These are phyloP conservation scores for Holcopasites calliopsidis DNA, from an alignment of 1,140 invertebrate species.

Conservation along the genomic window DNA sequence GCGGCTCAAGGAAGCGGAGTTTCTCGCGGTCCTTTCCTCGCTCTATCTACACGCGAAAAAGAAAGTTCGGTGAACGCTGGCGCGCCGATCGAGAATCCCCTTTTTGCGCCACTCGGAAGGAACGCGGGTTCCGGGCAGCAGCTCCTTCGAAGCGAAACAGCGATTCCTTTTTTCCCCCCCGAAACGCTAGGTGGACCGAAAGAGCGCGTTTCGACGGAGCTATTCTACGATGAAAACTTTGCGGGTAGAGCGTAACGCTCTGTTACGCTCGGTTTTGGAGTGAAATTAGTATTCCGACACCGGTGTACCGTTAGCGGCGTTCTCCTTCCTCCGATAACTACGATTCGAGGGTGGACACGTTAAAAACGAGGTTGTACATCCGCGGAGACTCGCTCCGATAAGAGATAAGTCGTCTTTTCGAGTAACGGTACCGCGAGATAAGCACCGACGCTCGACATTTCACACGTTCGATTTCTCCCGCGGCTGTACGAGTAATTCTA, in stretches of 20 bases:
- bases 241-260: not conserved
- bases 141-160: not conserved
- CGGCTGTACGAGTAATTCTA: not conserved
- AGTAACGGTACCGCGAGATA: slow-evolving; percentile 48
- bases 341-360: slow-evolving; percentile 43
- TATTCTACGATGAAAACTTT: not conserved
- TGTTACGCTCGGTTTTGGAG: not conserved
- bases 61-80: slow-evolving; percentile 40
- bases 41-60: slow-evolving; percentile 16
- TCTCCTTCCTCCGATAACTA: slow-evolving; percentile 44
- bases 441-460: not conserved
- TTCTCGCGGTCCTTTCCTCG: slow-evolving; percentile 6
- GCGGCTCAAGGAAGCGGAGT: slow-evolving; percentile 20
- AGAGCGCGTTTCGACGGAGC: too few species aligned
- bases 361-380: slow-evolving; percentile 43
- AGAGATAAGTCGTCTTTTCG: slow-evolving; percentile 52
- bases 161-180: not conserved
- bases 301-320: not conserved
- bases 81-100: not conserved
- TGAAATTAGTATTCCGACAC: slow-evolving; percentile 11
- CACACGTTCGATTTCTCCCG: slow-evolving; percentile 5
- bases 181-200: too few species aligned
- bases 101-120: slow-evolving; percentile 1
- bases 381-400: slow-evolving; percentile 47
- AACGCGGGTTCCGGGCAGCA: not conserved